Percentiles rank a stretch among this genome's conserved stretches.
These are phyloP conservation scores for Dolichomitus sp. DNA, from an alignment of 2,888 invertebrate species.

Conservation along the genomic window DNA sequence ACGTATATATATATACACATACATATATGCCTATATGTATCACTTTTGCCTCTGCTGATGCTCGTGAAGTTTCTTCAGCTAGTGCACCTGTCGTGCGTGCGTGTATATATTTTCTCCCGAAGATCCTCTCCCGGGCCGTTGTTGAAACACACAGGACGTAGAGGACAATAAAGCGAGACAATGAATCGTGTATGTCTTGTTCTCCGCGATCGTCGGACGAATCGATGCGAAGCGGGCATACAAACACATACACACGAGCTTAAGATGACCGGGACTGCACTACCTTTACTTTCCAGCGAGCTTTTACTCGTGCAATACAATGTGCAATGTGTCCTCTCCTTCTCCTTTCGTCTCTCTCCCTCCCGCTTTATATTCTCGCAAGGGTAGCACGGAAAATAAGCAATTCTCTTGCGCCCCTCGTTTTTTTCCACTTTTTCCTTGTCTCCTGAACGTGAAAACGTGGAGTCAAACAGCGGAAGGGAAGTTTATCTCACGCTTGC, in stretches of 20 bases:
- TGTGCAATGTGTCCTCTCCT: neutral
- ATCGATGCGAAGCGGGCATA: constrained; percentile 54
- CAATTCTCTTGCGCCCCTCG: constrained; percentile 8
- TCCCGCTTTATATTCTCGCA: constrained; percentile 2
- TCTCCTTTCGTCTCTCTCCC: constrained; percentile 8
- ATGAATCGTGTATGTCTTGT: constrained; percentile 28
- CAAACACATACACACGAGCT: neutral
- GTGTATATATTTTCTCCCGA: neutral
- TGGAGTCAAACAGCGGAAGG: constrained; percentile 17
- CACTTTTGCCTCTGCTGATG: constrained; percentile 20
- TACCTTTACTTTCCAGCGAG: constrained; percentile 28
- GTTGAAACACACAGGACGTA: neutral
- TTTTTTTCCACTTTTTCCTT: neutral
- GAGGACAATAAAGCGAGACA: constrained; percentile 20
- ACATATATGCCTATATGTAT: constrained; percentile 3
- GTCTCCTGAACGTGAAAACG: neutral
- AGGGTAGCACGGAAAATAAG: constrained; percentile 10
- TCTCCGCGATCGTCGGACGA: constrained; percentile 43
- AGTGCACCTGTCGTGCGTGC: constrained; percentile 34
- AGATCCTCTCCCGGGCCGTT: neutral
- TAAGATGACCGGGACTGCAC: constrained; percentile 44
- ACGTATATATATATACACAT: constrained; percentile 6
- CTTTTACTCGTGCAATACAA: neutral
- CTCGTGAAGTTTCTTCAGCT: constrained; percentile 34
- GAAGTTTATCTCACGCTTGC: constrained; percentile 39